Evolutionary conservation across 2,888 invertebrate genomes (phyloP).

Genomic region (Serrognathus titanus): DNA sequence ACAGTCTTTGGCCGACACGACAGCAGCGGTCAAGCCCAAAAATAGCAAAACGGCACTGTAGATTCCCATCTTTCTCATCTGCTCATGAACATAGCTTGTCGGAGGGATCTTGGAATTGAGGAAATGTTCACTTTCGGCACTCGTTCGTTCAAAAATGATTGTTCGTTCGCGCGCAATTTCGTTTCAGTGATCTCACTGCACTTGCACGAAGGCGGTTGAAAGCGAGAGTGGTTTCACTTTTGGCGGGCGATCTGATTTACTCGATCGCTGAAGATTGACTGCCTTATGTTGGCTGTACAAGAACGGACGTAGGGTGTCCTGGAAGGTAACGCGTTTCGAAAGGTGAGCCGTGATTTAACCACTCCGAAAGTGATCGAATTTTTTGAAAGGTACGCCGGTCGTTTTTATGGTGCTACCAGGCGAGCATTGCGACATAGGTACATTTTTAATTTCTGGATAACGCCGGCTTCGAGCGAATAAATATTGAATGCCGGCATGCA

Average conservation of each 20-base stretch:
- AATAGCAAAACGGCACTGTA: conserved; percentile 16
- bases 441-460: too few relatives aligned
- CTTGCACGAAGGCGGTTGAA: conserved; percentile 17
- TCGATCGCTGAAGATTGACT: conserved; percentile 38
- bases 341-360: conserved; percentile 14
- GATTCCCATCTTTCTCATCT: neutral
- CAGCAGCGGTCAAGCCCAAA: conserved; percentile 18
- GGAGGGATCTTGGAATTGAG: too few relatives aligned
- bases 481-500: too few relatives aligned
- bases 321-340: conserved; percentile 20
- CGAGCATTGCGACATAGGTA: too few relatives aligned
- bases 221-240: conserved; percentile 34
- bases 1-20: conserved; percentile 33
- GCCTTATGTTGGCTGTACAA: conserved; percentile 16
- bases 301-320: conserved; percentile 16
- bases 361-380: neutral
- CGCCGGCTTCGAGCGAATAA: too few relatives aligned
- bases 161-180: conserved; percentile 5
- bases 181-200: conserved; percentile 7
- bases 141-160: too few relatives aligned
- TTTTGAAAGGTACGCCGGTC: neutral
- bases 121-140: too few relatives aligned
- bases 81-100: too few relatives aligned
- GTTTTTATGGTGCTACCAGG: too few relatives aligned
- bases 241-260: conserved; percentile 33